A percentile compares a stretch with the other conserved stretches of the same genome.
phyloP scores from a whole-genome alignment of 2,113 vertebrate genomes.

The Myotis lucifugus region DNA sequence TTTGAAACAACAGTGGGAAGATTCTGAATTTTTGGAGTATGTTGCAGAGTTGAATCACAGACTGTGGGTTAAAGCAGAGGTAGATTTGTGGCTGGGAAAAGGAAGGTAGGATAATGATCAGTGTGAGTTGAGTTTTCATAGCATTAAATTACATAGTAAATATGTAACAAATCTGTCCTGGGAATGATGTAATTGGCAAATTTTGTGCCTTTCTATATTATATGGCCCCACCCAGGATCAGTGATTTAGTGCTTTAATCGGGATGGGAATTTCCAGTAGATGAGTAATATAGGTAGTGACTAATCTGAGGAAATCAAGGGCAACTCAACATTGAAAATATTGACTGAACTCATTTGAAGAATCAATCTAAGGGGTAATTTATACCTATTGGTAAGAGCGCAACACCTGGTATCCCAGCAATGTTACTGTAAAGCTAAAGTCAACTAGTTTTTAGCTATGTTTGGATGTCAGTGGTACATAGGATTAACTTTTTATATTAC shows the following conservation, averaged over 20 bases:
- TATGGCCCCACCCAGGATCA: not conserved
- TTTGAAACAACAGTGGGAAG: not conserved
- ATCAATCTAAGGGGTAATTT: not conserved
- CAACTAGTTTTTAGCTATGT: not conserved
- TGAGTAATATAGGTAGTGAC: conserved; percentile 5
- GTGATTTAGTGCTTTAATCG: not conserved
- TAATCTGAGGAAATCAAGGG: not conserved
- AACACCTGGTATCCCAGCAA: not conserved
- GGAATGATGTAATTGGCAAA: not conserved
- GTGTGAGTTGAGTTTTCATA: not conserved
- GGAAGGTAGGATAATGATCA: not conserved
- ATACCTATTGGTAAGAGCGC: not conserved
- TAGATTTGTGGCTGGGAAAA: not conserved
- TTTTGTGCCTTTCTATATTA: not conserved
- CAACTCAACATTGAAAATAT: not conserved
- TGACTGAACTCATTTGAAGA: not conserved
- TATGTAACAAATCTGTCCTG: not conserved
- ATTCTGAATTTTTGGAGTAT: not conserved
- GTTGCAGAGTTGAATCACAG: not conserved
- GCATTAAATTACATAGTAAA: not conserved
- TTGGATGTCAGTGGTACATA: not conserved
- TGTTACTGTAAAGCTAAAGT: not conserved
- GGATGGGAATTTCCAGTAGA: not conserved
- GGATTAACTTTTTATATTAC: not conserved
- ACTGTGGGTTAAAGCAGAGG: not conserved